Evolutionary conservation across 2,113 vertebrate species (phyloP).

Genomic region (Sturnus vulgaris): DNA sequence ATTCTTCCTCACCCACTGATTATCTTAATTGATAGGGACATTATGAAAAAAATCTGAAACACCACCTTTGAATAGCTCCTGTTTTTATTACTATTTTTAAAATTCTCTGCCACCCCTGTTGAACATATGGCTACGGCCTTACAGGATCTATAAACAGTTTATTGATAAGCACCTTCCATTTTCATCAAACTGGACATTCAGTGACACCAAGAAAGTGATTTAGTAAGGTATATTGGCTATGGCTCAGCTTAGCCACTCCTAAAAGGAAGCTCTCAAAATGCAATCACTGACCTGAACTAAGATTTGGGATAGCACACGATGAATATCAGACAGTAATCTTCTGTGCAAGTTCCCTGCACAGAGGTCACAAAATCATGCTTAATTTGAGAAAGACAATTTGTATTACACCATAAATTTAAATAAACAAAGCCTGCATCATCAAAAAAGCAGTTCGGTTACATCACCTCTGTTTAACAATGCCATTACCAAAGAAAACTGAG

Average conservation of each 20-base stretch:
- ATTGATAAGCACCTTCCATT: background rate
- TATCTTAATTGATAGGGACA: background rate
- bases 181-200: background rate
- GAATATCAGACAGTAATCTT: background rate
- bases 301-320: background rate
- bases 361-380: background rate
- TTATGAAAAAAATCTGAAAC: background rate
- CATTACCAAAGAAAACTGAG: background rate
- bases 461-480: background rate
- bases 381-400: background rate
- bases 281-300: background rate
- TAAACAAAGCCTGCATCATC: background rate
- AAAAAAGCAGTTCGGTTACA: background rate
- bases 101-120: background rate
- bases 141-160: background rate
- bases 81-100: background rate
- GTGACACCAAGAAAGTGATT: background rate
- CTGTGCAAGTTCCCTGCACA: background rate
- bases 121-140: background rate
- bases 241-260: background rate
- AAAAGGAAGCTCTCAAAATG: background rate
- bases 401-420: background rate
- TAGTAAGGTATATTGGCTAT: background rate
- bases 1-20: background rate
- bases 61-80: background rate